Base-by-base conservation (phyloP, 2,113 vertebrate genomes). In the Notarius quadriscutis region DNA sequence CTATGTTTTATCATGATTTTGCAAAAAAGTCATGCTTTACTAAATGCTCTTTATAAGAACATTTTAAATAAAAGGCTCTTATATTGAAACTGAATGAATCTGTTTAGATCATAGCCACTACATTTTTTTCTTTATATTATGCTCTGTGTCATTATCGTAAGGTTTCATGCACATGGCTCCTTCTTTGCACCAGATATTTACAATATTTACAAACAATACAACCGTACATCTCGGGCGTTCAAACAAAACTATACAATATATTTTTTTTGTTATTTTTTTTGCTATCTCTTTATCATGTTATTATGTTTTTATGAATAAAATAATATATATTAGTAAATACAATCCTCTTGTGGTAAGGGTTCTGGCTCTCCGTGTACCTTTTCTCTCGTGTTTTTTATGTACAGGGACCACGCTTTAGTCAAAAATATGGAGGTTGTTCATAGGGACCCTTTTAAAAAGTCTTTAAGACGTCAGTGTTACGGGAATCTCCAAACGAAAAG, bases 191-290 rank as follows among this genome's bases (percentile, higher is more conserved):
- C 96, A 91, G 96, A 91, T 99, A 99, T 99, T 96, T 99, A 99
- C 98, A 99, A 89, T 99, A 99, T 99, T 94, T 99, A 99, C 98
- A 99, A 97, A 97, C 97, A 97, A 96, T 97, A 98, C 96, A 98
- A 97, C 97, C 96, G 96, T 97, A 95, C 96, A 96, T 95, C 95
- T 95, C 92, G 95, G 95, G 96, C 95, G 92, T 95, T 96, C 95
- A 95, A 95, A 96, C 95, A 97, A 96, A 97, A 96, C 96, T 97
- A 96, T 97, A 97, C 96, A 97, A 96, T 89, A 96, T 95, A 95
- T 94, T 95, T 96, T 95, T 83, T 62, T 69, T 88, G 4, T 95
- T 95, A 48, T 95, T 96, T 97, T 97, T 80, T 58, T 58, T 30
- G n/a, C 79, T 81, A 81, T 81, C 79, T 81, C 79, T 79, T 97